Evolutionary conservation across 2,113 vertebrate genomes (phyloP).

Genomic region (Pithys albifrons): DNA sequence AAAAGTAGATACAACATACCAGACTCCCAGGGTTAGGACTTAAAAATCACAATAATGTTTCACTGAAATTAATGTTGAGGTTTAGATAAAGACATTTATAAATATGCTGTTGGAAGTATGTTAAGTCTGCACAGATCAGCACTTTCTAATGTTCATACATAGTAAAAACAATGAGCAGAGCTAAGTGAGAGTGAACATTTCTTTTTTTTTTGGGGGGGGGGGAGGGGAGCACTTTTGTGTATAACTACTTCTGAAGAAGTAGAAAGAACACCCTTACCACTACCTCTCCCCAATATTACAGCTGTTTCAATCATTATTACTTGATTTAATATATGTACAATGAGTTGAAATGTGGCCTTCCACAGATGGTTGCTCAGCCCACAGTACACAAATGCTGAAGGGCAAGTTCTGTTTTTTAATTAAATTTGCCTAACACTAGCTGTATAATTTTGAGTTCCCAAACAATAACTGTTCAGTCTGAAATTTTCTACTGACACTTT

Average conservation of each 20-base stretch:
- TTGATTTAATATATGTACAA: not conserved
- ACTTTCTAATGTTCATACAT: not conserved
- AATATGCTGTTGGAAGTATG: not conserved
- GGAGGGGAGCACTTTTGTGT: not conserved
- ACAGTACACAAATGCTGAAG: not conserved
- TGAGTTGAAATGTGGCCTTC: not conserved
- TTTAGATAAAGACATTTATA: not conserved
- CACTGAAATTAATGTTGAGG: not conserved
- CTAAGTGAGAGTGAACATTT: not conserved
- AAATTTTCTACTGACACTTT: not conserved
- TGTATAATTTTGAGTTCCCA: not conserved
- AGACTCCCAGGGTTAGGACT: not conserved
- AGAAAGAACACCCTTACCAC: not conserved
- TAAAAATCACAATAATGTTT: not conserved
- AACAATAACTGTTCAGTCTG: not conserved
- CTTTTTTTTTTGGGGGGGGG: not conserved
- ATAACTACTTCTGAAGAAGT: not conserved
- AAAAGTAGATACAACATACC: not conserved
- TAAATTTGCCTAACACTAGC: not conserved
- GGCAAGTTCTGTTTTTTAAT: not conserved
- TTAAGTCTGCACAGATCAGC: not conserved
- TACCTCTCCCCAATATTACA: not conserved
- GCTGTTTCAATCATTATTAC: not conserved
- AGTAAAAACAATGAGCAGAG: not conserved
- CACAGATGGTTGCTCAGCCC: not conserved